These are phyloP conservation scores for Acanthococcus lagerstroemiae DNA, from an alignment of 2,888 invertebrate genomes.

Conservation along the genomic window DNA sequence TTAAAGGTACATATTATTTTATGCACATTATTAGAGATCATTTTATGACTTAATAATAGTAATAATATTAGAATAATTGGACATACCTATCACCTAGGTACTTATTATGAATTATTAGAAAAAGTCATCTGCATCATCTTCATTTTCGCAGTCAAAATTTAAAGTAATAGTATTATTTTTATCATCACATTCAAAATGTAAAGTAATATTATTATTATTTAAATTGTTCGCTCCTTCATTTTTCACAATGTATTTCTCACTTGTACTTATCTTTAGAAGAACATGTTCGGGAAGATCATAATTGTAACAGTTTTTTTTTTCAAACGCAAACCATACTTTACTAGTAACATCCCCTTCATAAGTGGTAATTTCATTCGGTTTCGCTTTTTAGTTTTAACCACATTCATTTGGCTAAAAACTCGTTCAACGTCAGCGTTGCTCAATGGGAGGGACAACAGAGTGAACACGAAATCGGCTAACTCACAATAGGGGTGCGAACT, in stretches of 20 bases:
- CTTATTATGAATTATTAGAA: background rate
- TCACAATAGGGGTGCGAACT: slow-evolving; percentile 35
- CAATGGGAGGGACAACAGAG: slow-evolving; percentile 34
- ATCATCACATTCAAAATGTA: background rate
- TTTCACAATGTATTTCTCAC: background rate
- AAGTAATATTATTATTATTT: background rate
- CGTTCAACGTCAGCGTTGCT: slow-evolving; percentile 36
- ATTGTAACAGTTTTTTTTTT: background rate
- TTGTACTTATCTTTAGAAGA: background rate
- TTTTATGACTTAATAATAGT: background rate
- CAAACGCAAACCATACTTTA: background rate
- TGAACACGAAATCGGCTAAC: slow-evolving; percentile 34
- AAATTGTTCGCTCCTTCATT: background rate
- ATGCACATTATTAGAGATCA: background rate
- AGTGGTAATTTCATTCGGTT: slow-evolving; percentile 32
- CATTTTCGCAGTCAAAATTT: background rate
- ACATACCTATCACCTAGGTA: background rate
- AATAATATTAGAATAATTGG: background rate
- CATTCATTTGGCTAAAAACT: slow-evolving; percentile 36
- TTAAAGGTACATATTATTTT: background rate
- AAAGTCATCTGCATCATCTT: background rate
- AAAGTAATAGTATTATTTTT: background rate
- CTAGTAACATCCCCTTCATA: background rate
- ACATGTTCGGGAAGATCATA: background rate
- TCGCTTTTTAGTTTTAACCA: slow-evolving; percentile 36